phyloP scores from a whole-genome alignment of 2,113 vertebrate species.

The Nycticorax nycticorax region DNA sequence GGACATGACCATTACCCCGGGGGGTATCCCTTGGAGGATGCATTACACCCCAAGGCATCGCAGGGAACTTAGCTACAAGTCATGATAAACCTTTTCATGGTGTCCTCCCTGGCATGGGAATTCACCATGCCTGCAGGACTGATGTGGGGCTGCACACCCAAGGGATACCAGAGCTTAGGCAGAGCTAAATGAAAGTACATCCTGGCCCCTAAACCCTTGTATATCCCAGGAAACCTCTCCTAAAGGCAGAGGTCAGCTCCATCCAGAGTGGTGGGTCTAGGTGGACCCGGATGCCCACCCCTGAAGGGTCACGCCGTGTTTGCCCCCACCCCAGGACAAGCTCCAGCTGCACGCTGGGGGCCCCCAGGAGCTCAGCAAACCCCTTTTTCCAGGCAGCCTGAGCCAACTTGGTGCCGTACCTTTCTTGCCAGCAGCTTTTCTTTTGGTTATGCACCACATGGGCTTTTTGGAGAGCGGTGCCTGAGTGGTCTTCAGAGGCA shows the following conservation, averaged over 20 bases:
- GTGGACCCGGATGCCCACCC: not conserved
- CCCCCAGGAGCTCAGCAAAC: not conserved
- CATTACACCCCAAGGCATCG: too few relatives aligned
- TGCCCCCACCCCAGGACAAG: not conserved
- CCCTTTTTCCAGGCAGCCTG: not conserved
- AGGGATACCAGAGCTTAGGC: not conserved
- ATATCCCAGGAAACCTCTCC: not conserved
- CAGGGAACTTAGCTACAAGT: not conserved
- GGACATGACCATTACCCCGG: not conserved
- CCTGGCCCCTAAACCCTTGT: not conserved
- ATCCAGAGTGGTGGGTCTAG: not conserved
- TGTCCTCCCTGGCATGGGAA: not conserved
- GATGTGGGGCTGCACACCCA: not conserved
- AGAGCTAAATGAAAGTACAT: not conserved
- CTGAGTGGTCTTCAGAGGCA: not conserved
- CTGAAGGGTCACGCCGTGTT: not conserved
- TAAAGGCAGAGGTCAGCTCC: not conserved
- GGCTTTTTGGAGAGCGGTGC: not conserved
- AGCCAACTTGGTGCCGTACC: not conserved
- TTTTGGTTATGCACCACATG: accelerated
- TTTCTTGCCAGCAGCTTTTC: not conserved
- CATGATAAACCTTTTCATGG: accelerated
- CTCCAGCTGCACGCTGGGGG: not conserved
- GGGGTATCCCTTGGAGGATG: not conserved
- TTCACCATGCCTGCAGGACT: not conserved